phyloP scores from a whole-genome alignment of 2,113 vertebrate genomes.

The Chaenogobius annularis region DNA sequence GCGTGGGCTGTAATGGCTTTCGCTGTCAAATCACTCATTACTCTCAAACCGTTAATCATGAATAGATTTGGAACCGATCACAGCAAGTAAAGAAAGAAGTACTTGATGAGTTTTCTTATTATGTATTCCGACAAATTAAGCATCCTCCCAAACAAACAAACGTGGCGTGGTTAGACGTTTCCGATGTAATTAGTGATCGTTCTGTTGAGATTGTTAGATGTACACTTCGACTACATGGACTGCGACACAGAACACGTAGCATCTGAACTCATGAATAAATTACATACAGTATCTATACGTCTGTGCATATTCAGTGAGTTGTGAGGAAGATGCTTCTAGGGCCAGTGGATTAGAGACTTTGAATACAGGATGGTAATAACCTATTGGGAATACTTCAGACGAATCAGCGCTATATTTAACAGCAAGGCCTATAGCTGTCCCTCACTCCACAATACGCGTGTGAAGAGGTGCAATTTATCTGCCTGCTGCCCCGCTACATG shows the following conservation, averaged over 20 bases:
- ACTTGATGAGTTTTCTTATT: conserved; percentile 20
- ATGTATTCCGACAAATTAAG: conserved; percentile 6
- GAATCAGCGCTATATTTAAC: conserved; percentile 48
- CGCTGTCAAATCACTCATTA: conserved; percentile 51
- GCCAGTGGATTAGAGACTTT: conserved; percentile 44
- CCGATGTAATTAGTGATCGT: conserved; percentile 10
- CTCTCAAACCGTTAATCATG: conserved; percentile 38
- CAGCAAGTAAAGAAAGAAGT: conserved; percentile 21
- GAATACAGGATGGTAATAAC: conserved; percentile 42
- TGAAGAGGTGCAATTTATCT: conserved; percentile 55
- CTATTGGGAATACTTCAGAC: conserved; percentile 37
- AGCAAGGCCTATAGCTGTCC: conserved; percentile 41
- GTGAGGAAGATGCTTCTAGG: conserved; percentile 34
- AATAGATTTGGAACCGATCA: conserved; percentile 19
- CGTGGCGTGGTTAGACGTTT: not conserved
- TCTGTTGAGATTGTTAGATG: not conserved
- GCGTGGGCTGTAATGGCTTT: conserved; percentile 42
- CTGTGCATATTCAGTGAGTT: conserved; percentile 26
- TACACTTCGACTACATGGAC: conserved; percentile 9
- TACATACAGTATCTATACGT: conserved; percentile 36
- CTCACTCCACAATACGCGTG: conserved; percentile 36
- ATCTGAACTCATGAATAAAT: conserved; percentile 52
- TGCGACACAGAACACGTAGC: conserved; percentile 22
- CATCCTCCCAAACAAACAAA: not conserved
- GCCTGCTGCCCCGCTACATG: conserved; percentile 45